Conservation (phyloP, 2,113 vertebrate species). For the Saiga tatarica region DNA sequence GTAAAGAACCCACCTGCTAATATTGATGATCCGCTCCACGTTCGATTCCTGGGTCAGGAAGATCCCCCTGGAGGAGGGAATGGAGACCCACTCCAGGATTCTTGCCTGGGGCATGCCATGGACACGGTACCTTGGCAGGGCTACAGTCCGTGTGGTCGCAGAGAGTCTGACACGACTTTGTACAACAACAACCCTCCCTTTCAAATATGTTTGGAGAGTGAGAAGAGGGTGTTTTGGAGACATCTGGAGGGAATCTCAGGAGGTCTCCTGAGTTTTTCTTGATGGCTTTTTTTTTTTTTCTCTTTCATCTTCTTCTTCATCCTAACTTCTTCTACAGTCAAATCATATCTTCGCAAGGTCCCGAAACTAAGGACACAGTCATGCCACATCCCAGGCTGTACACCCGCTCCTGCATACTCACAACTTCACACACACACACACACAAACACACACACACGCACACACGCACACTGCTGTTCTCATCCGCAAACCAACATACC, state of each 20-base stretch:
- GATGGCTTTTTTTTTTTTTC: fast-evolving
- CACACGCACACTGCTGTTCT: fast-evolving
- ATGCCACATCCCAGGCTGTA: neutral
- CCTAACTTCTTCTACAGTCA: neutral
- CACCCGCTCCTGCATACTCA: fast-evolving
- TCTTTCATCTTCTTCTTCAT: neutral
- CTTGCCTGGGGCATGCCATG: neutral
- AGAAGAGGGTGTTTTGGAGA: neutral
- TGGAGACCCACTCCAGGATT: neutral
- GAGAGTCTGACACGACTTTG: neutral
- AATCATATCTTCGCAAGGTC: neutral
- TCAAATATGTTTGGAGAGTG: neutral
- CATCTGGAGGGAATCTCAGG: neutral
- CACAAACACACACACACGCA: no score
- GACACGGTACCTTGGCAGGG: neutral
- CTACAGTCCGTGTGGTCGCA: fast-evolving
- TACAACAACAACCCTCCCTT: neutral
- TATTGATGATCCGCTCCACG: fast-evolving
- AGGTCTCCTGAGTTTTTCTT: neutral
- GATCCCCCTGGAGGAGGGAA: neutral
- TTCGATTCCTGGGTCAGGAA: neutral
- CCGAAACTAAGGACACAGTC: fast-evolving
- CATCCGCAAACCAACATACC: neutral
- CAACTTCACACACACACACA: no score
- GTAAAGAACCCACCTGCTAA: fast-evolving